phyloP scores from a whole-genome alignment of 2,888 invertebrate species.

The Meganola albula region DNA sequence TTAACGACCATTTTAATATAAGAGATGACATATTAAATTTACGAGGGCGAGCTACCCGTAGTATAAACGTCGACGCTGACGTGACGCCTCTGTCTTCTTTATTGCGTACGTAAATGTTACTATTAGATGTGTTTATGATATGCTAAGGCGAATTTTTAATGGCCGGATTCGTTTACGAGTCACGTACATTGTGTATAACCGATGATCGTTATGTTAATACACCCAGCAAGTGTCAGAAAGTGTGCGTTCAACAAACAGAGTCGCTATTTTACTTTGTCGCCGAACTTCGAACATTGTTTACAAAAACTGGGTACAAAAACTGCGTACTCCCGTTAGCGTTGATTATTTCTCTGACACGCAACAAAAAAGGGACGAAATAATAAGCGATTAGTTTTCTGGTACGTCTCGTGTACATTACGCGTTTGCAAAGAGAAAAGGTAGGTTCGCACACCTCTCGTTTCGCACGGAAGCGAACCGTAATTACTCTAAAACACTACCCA shows the following conservation, averaged over 20 bases:
- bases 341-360: slow-evolving; percentile 54
- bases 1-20: slow-evolving; percentile 76
- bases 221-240: slow-evolving; percentile 26
- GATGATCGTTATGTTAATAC: slow-evolving; percentile 32
- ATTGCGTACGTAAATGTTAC: slow-evolving; percentile 68
- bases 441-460: slow-evolving; percentile 68
- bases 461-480: slow-evolving; percentile 73
- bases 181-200: slow-evolving; percentile 31
- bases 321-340: slow-evolving; percentile 38
- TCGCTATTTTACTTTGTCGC: slow-evolving; percentile 37
- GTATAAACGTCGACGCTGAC: slow-evolving; percentile 59
- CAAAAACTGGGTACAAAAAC: slow-evolving; percentile 41
- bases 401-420: slow-evolving; percentile 39
- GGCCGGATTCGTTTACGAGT: slow-evolving; percentile 44
- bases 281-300: slow-evolving; percentile 41
- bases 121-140: slow-evolving; percentile 66
- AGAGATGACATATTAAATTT: slow-evolving; percentile 76
- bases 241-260: slow-evolving; percentile 27
- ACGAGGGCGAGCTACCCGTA: slow-evolving; percentile 64
- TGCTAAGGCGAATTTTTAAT: slow-evolving; percentile 58
- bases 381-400: slow-evolving; percentile 57
- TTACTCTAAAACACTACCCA: slow-evolving; percentile 78
- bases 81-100: slow-evolving; percentile 69
- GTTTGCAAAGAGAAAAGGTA: slow-evolving; percentile 45
- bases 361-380: slow-evolving; percentile 54